phyloP scores from a whole-genome alignment of 2,797 vertebrate species.

The Acanthiza pusilla region DNA sequence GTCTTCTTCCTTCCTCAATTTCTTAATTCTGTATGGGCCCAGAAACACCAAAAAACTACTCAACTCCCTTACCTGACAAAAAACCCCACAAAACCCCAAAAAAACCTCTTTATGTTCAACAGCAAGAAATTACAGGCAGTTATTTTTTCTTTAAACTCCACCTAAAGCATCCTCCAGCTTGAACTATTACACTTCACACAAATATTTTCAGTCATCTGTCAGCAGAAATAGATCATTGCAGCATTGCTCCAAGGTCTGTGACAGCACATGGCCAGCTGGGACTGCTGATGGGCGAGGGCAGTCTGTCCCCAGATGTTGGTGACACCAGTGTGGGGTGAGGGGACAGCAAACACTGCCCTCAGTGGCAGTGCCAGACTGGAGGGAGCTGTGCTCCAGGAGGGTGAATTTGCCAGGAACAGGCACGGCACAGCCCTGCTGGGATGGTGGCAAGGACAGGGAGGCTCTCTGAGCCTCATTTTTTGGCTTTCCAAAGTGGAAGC shows the following conservation, averaged over 20 bases:
- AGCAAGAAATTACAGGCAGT: background rate
- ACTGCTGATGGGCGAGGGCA: background rate
- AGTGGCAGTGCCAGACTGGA: background rate
- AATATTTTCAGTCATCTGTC: background rate
- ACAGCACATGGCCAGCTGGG: background rate
- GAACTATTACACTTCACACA: background rate
- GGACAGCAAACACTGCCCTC: background rate
- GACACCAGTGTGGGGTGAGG: background rate
- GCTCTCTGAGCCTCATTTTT: background rate
- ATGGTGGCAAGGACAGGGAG: background rate
- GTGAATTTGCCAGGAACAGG: background rate
- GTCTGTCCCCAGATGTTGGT: background rate
- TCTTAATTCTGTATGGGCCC: background rate
- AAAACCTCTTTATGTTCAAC: background rate
- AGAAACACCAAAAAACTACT: background rate
- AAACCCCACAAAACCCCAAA: fast-evolving
- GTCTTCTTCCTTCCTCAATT: background rate
- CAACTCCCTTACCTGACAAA: background rate
- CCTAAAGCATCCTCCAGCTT: background rate
- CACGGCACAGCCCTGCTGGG: background rate
- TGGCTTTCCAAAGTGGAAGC: background rate
- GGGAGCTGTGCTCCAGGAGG: background rate
- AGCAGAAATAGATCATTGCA: too few relatives aligned
- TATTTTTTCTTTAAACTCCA: background rate
- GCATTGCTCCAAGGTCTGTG: background rate